Percentiles rank a stretch among this genome's conserved stretches.
Evolutionary conservation across 2,888 invertebrate genomes (phyloP).

Genomic region (Dugesia japonica): DNA sequence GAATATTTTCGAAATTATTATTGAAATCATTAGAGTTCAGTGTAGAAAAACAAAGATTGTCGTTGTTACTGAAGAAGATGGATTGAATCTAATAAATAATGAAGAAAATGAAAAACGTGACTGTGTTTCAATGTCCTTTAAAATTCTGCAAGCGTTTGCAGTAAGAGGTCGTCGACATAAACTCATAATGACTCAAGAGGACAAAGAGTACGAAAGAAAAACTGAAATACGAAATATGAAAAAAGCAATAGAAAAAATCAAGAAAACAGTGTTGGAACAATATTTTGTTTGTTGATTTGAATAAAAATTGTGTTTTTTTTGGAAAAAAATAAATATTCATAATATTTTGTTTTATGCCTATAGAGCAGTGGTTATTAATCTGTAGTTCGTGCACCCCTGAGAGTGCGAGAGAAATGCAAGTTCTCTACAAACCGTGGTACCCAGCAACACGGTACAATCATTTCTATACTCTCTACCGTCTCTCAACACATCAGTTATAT

Average conservation of each 20-base stretch:
- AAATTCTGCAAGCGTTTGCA: not conserved
- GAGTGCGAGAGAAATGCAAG: too few species aligned
- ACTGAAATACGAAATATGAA: not conserved
- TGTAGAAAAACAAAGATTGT: not conserved
- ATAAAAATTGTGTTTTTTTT: too few species aligned
- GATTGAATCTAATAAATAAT: not conserved
- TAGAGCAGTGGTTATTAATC: too few species aligned
- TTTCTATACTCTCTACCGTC: too few species aligned
- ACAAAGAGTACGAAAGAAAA: not conserved
- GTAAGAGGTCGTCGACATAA: not conserved
- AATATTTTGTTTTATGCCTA: too few species aligned
- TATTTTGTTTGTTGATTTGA: too few species aligned
- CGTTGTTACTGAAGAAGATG: not conserved
- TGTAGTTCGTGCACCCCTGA: too few species aligned
- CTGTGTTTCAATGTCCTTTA: not conserved
- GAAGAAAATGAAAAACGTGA: not conserved
- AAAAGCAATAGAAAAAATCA: not conserved
- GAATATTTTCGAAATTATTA: not conserved
- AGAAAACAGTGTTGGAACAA: not conserved
- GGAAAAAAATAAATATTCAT: too few species aligned
- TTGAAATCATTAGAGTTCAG: not conserved
- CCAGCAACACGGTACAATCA: too few species aligned
- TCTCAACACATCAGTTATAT: too few species aligned
- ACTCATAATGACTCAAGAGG: not conserved
- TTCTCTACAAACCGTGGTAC: too few species aligned